Conservation (phyloP, 2,888 invertebrate species). For the Hemaris fuciformis region DNA sequence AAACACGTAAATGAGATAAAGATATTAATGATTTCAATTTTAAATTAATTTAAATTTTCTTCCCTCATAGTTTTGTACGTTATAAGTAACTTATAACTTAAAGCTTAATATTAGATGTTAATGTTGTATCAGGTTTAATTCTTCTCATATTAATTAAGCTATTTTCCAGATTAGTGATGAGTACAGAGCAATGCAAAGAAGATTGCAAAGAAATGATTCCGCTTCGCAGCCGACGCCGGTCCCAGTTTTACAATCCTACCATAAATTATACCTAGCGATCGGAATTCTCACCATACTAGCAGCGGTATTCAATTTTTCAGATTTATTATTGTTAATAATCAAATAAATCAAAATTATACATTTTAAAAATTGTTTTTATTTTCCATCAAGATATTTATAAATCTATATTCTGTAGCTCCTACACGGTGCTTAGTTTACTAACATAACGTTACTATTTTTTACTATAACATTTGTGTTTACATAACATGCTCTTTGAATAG, state of each 20-base stretch:
- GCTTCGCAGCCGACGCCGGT: neutral
- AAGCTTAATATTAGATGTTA: neutral
- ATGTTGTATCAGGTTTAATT: neutral
- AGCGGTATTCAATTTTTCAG: constrained; percentile 32
- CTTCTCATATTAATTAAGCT: neutral
- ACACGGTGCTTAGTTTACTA: neutral
- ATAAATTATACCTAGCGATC: constrained; percentile 41
- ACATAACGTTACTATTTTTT: neutral
- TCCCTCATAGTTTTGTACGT: no score
- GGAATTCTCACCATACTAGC: constrained; percentile 38
- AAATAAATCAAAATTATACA: neutral
- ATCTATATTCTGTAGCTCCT: no score
- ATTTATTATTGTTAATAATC: constrained; percentile 28
- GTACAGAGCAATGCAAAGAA: constrained; percentile 21
- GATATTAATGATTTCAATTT: no score
- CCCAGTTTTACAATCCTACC: constrained; percentile 19
- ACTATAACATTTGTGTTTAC: constrained; percentile 33
- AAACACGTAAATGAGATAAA: no score
- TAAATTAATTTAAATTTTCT: no score
- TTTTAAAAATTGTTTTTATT: neutral
- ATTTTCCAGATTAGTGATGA: constrained; percentile 32
- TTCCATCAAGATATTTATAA: neutral
- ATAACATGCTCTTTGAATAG: constrained; percentile 28
- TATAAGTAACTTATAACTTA: no score
- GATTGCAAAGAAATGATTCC: neutral